Percentiles rank a stretch among this genome's conserved stretches.
These are phyloP conservation scores for Morone saxatilis DNA, from an alignment of 2,113 vertebrate species.

Conservation along the genomic window DNA sequence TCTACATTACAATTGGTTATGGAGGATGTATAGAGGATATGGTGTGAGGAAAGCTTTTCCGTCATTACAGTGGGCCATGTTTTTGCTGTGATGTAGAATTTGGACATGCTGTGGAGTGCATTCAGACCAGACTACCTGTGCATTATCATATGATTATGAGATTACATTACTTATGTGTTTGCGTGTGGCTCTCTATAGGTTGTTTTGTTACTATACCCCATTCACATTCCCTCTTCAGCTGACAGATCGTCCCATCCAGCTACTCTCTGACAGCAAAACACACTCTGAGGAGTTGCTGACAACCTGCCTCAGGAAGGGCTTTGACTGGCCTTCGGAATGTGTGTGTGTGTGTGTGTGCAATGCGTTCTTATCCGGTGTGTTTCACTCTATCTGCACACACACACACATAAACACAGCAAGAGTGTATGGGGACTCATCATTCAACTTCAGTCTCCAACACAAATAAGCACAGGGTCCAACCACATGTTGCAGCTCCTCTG, in stretches of 20 bases:
- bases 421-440: slow-evolving; percentile 76
- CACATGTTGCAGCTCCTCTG: slow-evolving; percentile 70
- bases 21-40: neutral
- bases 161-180: slow-evolving; percentile 40
- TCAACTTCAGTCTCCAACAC: slow-evolving; percentile 76
- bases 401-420: slow-evolving; percentile 52
- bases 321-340: slow-evolving; percentile 41
- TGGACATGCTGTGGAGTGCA: neutral
- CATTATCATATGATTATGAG: slow-evolving; percentile 31
- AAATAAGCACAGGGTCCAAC: slow-evolving; percentile 80
- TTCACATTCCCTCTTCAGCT: slow-evolving; percentile 52
- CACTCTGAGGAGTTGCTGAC: slow-evolving; percentile 75
- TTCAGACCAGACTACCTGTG: neutral
- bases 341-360: slow-evolving; percentile 27
- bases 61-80: slow-evolving; percentile 1
- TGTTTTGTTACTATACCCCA: slow-evolving; percentile 53
- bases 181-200: slow-evolving; percentile 18
- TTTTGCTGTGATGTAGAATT: slow-evolving; percentile 19
- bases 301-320: slow-evolving; percentile 63
- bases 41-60: slow-evolving; percentile 2
- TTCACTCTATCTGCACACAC: slow-evolving; percentile 27
- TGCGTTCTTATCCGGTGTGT: slow-evolving; percentile 34
- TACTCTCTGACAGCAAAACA: slow-evolving; percentile 78
- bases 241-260: slow-evolving; percentile 77
- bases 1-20: slow-evolving; percentile 12